Percentiles rank a stretch among this genome's conserved stretches.
Conservation (phyloP, 2,113 vertebrate species). For the Cebus imitator region DNA sequence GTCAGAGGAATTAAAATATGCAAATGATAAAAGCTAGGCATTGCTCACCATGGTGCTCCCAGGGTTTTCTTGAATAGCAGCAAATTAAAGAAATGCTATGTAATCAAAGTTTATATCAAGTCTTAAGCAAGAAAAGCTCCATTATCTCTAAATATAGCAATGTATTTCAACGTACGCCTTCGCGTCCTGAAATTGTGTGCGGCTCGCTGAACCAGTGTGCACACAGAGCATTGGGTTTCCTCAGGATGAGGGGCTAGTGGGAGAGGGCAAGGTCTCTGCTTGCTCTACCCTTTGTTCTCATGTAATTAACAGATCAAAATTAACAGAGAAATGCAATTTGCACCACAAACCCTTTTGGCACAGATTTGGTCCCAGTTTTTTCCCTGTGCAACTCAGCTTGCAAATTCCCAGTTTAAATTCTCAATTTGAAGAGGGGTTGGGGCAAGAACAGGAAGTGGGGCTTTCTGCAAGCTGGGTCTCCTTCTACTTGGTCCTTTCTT, state of each 20-base stretch:
- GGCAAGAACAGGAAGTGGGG: not conserved
- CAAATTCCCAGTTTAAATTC: slow-evolving; percentile 36
- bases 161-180: slow-evolving; percentile 57
- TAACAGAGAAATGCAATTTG: slow-evolving; percentile 72
- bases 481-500: not conserved
- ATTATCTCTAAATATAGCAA: slow-evolving; percentile 83
- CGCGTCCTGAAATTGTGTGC: slow-evolving; percentile 69
- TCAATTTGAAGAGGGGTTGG: not conserved
- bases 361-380: slow-evolving; percentile 60
- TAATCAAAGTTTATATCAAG: slow-evolving; percentile 88
- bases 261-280: slow-evolving; percentile 24
- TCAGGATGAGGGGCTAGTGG: slow-evolving; percentile 28
- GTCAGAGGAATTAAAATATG: slow-evolving; percentile 88
- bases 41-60: slow-evolving; percentile 80
- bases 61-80: slow-evolving; percentile 86
- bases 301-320: slow-evolving; percentile 82
- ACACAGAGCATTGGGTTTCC: slow-evolving; percentile 61
- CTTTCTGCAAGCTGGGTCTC: not conserved
- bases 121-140: slow-evolving; percentile 83
- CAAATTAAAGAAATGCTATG: slow-evolving; percentile 88
- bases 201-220: slow-evolving; percentile 68
- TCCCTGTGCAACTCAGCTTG: slow-evolving; percentile 34
- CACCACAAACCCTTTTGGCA: slow-evolving; percentile 48
- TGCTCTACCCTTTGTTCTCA: slow-evolving; percentile 68
- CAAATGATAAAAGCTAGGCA: slow-evolving; percentile 84